Conservation (phyloP, 1,140 invertebrate genomes). For the Stenopsyche tienmushanensis region DNA sequence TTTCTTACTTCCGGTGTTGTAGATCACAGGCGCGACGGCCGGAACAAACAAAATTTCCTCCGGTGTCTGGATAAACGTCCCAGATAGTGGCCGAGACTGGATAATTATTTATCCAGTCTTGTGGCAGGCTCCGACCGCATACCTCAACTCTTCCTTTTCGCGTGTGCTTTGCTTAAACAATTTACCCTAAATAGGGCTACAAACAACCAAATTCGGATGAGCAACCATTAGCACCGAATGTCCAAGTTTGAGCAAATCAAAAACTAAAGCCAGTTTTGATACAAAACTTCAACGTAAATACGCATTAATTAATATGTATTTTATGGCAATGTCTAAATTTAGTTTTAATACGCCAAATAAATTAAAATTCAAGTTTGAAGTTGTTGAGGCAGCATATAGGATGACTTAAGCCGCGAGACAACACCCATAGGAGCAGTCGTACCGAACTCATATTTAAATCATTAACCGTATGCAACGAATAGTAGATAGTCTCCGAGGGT, state of each 20-base stretch:
- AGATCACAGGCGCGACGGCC: conserved; percentile 37
- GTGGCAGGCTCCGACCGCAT: conserved; percentile 1
- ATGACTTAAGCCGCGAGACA: conserved; percentile 20
- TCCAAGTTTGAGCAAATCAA: not conserved
- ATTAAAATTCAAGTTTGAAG: too few species aligned
- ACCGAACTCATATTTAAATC: conserved; percentile 37
- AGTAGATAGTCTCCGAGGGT: not conserved
- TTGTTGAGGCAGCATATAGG: conserved; percentile 18
- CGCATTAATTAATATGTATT: too few species aligned
- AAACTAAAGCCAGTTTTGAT: too few species aligned
- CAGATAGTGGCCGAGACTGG: conserved; percentile 26
- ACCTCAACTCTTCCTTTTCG: not conserved
- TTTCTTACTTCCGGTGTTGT: conserved; percentile 15
- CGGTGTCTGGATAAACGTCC: conserved; percentile 33
- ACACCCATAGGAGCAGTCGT: conserved; percentile 28
- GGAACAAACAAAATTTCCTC: conserved; percentile 40
- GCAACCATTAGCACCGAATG: not conserved
- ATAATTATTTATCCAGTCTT: conserved; percentile 39
- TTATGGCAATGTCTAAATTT: too few species aligned
- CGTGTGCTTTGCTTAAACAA: not conserved
- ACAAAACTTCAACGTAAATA: too few species aligned
- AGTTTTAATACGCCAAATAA: too few species aligned
- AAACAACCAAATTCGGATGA: too few species aligned
- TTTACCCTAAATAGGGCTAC: not conserved
- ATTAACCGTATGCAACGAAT: conserved; percentile 25